Base-by-base conservation (phyloP, 2,797 vertebrate species). In the Erethizon dorsatum region DNA sequence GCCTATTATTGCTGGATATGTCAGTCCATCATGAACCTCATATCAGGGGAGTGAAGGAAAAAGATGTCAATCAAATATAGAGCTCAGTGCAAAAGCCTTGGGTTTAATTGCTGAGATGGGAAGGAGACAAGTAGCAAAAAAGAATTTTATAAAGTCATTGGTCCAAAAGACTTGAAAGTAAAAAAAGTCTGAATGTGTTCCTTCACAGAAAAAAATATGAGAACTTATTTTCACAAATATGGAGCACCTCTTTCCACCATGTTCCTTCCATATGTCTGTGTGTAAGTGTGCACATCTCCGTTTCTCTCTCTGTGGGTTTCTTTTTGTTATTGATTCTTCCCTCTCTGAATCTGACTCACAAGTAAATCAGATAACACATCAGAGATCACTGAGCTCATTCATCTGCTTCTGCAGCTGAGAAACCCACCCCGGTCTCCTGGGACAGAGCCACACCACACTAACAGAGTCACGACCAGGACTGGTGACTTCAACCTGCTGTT, bases 351-450 rank as follows among this genome's bases (percentile, higher is more conserved):
- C 80, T 26, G 14, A 56, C 15, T 41, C 41, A 50, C 8, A 41
- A 3, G 6, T 20, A 26, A 3, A 33, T 18, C 18, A 67, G 52
- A 8, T 22, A 82, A 86, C 33, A 41, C 2, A 12, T 7, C 26
- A 17, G 6, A 54, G 50, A 75, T 14, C n/a, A 28, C 18, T 67
- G 69, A 6, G 17, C 31, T 54, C 50, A 37, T 22, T 28, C 41
- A 13, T 77, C 24, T 69, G 33, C 41, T 59, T 87, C 54, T 61
- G 71, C 2, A 41, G 20, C 50, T 50, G 33, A 54, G 22, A 52
- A 47, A 17, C 11, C 3, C 22, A 11, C 10, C n/a, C 18, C 2
- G 12, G 15, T 15, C 22, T 57, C 75, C 22, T 0, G 1, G 50
- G 54, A 10, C 14, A 31, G 37, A 52, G 15, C 33, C 31, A 2